Evolutionary conservation across 2,113 vertebrate species (phyloP).

Genomic region (Proterorhinus semilunaris): DNA sequence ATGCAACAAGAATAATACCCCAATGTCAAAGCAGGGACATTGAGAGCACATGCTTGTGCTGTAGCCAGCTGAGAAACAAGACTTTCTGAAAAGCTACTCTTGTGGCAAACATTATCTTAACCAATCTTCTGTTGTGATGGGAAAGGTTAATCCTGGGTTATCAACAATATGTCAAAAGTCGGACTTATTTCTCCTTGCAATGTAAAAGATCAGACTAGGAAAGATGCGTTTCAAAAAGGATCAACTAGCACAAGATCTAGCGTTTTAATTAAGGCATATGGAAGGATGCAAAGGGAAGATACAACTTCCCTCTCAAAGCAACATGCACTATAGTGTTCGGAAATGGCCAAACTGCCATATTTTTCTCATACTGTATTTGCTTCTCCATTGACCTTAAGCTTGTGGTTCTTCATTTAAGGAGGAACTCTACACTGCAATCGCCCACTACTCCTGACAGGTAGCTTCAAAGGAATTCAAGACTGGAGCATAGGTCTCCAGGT

Average conservation of each 20-base stretch:
- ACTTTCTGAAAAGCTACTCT: not conserved
- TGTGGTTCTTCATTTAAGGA: not conserved
- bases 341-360: no score
- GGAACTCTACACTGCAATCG: no score
- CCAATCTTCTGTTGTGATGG: not conserved
- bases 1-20: not conserved
- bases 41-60: conserved; percentile 1
- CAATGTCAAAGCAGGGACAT: not conserved
- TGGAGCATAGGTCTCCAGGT: not conserved
- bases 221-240: not conserved
- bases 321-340: no score
- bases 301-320: no score
- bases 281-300: no score
- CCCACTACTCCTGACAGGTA: no score
- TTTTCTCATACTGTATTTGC: no score
- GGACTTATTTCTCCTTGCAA: not conserved
- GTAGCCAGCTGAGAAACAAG: conserved; percentile 3
- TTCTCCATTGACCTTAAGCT: no score
- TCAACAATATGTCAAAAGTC: conserved; percentile 8
- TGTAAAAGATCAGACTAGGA: not conserved
- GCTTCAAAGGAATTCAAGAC: not conserved
- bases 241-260: not conserved
- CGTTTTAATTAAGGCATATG: no score
- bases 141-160: not conserved
- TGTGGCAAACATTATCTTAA: conserved; percentile 10